A percentile compares a stretch with the other conserved stretches of the same genome.
These are phyloP conservation scores for Neelides folsomi DNA, from an alignment of 2,888 invertebrate genomes.

Conservation along the genomic window DNA sequence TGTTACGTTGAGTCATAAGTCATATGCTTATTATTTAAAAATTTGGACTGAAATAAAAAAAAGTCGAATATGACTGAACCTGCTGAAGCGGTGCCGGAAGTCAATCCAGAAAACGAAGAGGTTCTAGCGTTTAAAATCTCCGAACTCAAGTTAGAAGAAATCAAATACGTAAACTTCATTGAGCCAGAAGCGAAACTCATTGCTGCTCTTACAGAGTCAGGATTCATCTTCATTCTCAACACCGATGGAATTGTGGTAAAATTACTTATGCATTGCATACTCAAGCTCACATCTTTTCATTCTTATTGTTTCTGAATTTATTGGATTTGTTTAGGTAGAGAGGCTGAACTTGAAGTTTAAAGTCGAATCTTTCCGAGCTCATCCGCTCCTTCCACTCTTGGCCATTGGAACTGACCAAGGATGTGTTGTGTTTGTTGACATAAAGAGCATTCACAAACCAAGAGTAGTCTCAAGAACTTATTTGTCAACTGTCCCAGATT, in stretches of 20 bases:
- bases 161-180: conserved; percentile 16
- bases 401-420: conserved; percentile 24
- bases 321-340: conserved; percentile 10
- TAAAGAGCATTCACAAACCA: conserved; percentile 18
- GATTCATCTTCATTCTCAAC: conserved; percentile 16
- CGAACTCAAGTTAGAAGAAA: background rate
- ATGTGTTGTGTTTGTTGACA: conserved; percentile 20
- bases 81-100: no score
- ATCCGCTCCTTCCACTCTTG: conserved; percentile 23
- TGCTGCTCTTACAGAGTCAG: conserved; percentile 17
- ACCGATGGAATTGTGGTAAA: conserved; percentile 16
- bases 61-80: no score
- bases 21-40: no score
- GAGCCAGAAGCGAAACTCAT: conserved; percentile 20
- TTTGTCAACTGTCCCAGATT: no score
- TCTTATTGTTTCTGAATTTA: background rate
- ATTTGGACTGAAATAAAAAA: no score
- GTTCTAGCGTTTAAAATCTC: no score
- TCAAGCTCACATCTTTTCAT: background rate
- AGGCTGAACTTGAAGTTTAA: conserved; percentile 22
- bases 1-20: no score
- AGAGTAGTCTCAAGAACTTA: conserved; percentile 5
- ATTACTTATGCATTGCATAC: background rate
- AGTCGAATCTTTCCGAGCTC: conserved; percentile 14
- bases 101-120: no score